Percentiles rank a stretch among this genome's conserved stretches.
Evolutionary conservation across 2,113 vertebrate species (phyloP).

Genomic region (Hydrolagus affinis): DNA sequence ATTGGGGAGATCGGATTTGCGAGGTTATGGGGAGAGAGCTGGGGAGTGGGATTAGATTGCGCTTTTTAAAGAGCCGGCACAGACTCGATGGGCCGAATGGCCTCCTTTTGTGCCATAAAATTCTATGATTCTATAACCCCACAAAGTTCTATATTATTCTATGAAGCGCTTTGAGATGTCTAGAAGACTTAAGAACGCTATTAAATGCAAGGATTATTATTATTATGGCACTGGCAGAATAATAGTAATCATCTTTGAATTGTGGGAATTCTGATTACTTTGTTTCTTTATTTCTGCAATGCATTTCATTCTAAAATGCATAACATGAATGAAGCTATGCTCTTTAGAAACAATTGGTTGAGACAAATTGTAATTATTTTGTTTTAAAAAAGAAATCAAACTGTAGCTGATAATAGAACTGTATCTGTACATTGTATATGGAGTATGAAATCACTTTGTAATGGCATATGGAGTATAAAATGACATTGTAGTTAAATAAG

Average conservation of each 20-base stretch:
- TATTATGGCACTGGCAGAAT: no score
- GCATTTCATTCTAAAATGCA: neutral
- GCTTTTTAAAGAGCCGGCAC: no score
- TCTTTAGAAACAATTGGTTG: neutral
- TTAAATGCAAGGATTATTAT: no score
- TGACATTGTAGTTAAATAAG: neutral
- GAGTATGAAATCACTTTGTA: neutral
- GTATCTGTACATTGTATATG: neutral
- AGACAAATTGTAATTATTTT: neutral
- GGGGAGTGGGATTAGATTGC: no score
- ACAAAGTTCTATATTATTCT: neutral
- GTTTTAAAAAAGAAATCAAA: neutral
- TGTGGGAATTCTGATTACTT: neutral
- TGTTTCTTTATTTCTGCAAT: neutral
- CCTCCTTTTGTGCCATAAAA: no score
- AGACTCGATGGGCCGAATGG: no score
- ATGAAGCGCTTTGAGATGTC: no score
- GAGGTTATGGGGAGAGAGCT: no score
- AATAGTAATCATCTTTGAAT: neutral
- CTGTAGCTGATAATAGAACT: neutral
- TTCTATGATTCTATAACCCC: no score
- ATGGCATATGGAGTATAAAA: neutral
- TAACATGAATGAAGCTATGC: neutral
- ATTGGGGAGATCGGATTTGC: no score
- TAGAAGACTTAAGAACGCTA: no score